These are phyloP conservation scores for Hirudinaria manillensis DNA, from an alignment of 2,888 invertebrate species.

Conservation along the genomic window DNA sequence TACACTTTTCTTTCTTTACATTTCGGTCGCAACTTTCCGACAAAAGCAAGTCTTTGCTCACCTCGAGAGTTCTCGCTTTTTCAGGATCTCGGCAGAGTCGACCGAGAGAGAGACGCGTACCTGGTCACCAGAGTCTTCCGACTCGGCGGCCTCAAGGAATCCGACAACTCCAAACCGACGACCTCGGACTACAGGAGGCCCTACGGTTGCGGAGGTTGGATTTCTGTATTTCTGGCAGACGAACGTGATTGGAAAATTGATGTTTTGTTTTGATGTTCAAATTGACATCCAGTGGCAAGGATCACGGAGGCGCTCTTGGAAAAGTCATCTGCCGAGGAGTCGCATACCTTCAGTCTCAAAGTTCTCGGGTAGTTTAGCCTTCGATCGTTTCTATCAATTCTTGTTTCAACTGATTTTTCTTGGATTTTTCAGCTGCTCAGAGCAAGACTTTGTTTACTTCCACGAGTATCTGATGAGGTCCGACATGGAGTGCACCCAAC, in stretches of 20 bases:
- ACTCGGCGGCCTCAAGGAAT: constrained; percentile 71
- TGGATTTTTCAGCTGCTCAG: constrained; percentile 42
- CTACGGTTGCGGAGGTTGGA: constrained; percentile 71
- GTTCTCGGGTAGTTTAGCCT: not conserved
- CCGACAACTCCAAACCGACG: constrained; percentile 60
- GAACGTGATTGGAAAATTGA: too few species aligned
- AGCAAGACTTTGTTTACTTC: constrained; percentile 83
- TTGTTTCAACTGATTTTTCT: not conserved
- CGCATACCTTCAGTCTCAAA: not conserved
- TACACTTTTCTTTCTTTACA: constrained; percentile 13
- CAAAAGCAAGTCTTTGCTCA: too few species aligned
- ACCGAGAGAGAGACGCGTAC: constrained; percentile 76
- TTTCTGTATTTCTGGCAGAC: not conserved
- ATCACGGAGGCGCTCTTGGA: not conserved
- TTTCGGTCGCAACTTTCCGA: too few species aligned
- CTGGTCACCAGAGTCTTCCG: constrained; percentile 83
- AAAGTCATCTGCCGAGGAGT: not conserved
- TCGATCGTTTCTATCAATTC: not conserved
- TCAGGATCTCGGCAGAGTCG: constrained; percentile 75
- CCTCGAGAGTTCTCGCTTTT: not conserved
- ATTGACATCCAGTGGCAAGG: not conserved
- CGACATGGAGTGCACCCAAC: not conserved
- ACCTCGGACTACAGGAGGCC: constrained; percentile 61
- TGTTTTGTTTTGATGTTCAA: constrained; percentile 33
- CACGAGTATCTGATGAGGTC: constrained; percentile 80